phyloP scores from a whole-genome alignment of 2,888 invertebrate species.

The Andrena chrysosceles region DNA sequence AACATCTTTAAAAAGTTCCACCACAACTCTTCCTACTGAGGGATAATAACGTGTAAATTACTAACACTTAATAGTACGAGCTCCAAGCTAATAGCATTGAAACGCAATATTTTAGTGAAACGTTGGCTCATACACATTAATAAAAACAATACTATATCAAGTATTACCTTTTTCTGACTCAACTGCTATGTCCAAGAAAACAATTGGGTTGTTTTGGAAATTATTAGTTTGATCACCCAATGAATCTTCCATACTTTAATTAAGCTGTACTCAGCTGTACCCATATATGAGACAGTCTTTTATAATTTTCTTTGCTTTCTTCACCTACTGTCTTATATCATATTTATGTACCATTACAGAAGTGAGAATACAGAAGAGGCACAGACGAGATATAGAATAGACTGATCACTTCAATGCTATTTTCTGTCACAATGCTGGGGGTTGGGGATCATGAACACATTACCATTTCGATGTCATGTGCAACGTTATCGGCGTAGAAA shows the following conservation, averaged over 20 bases:
- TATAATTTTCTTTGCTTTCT: slow-evolving; percentile 1
- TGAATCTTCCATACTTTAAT: slow-evolving; percentile 71
- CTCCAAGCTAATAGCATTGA: slow-evolving; percentile 2
- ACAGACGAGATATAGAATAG: neutral
- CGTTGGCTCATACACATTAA: neutral
- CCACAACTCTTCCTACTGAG: slow-evolving; percentile 92
- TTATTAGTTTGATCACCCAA: slow-evolving; percentile 57
- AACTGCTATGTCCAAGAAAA: slow-evolving; percentile 90
- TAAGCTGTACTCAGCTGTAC: slow-evolving; percentile 7
- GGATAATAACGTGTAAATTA: slow-evolving; percentile 49
- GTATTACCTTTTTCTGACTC: slow-evolving; percentile 88
- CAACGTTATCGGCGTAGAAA: too few species aligned
- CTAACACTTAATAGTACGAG: slow-evolving; percentile 24
- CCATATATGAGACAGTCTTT: slow-evolving; percentile 17
- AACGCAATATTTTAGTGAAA: neutral
- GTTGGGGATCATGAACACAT: too few species aligned
- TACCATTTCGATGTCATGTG: too few species aligned
- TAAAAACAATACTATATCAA: slow-evolving; percentile 13
- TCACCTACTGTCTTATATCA: neutral
- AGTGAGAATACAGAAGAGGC: neutral
- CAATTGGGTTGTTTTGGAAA: slow-evolving; percentile 87
- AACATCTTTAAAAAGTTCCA: slow-evolving; percentile 93
- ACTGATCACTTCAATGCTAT: neutral
- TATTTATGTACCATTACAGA: neutral
- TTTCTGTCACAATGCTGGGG: neutral